Base-by-base conservation (phyloP, 2,888 invertebrate genomes). In the Polyploca ridens region DNA sequence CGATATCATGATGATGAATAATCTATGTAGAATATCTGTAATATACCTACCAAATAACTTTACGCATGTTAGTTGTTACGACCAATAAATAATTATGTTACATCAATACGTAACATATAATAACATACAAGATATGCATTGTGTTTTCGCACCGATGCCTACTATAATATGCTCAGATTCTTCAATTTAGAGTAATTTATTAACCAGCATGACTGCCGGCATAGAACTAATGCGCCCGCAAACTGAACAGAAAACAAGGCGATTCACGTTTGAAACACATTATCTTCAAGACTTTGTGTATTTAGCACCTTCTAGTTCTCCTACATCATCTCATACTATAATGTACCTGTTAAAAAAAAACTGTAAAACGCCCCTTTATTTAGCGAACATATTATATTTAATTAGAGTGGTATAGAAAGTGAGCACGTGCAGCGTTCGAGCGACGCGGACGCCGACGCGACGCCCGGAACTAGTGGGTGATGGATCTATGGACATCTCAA, bases 31-130 rank as follows among this genome's bases (percentile, higher is more conserved):
- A 54, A 54, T 54, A n/a, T 54, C 7, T 16, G 19, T 54, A 19
- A 19, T 19, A 4, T 49, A 7, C 49, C 7, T 49, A 7, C 49
- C 7, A 54, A 54, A 54, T 19, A 54, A 54, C 49, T 16, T 60
- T 61, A 61, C n/a, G 44, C 44, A 27, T 19, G 54, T 16, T 1
- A 49, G 27, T 27, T 41, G 62, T 71, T 67, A 71, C 63, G 64
- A 69, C 14, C 11, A 63, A 13, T 57, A 54, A 61, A 64, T 62
- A 71, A 63, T 46, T 71, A 58, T 63, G 41, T 27, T 54, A 41
- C 61, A 38, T 60, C 59, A 35, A 10, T 64, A 65, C 69, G 65
- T 71, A 70, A 71, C 63, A 14, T 63, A 62, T 64, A 68, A 63
- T 68, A 66, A 70, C 71, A 62, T 41, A 19, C 19, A 6, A 59